These are phyloP conservation scores for Crocallis elinguaria DNA, from an alignment of 2,888 invertebrate genomes.

Conservation along the genomic window DNA sequence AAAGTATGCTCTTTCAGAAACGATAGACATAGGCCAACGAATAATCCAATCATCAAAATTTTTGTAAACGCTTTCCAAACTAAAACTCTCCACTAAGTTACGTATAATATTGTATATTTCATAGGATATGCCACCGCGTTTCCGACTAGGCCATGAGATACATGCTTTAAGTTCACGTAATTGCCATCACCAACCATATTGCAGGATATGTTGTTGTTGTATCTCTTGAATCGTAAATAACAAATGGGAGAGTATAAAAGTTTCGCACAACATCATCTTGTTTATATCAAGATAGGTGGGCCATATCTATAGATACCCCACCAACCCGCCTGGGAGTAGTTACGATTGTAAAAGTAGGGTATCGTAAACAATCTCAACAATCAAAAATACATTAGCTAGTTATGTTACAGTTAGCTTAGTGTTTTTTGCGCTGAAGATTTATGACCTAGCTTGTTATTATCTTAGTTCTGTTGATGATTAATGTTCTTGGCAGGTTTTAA, in stretches of 20 bases:
- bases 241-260: conserved; percentile 72
- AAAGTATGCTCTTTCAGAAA: too few species aligned
- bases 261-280: conserved; percentile 70
- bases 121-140: conserved; percentile 11
- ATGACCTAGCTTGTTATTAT: conserved; percentile 29
- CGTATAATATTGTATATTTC: neutral
- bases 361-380: conserved; percentile 30
- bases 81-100: neutral
- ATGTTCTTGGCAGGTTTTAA: conserved; percentile 27
- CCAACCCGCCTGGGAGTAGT: conserved; percentile 11
- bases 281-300: conserved; percentile 63
- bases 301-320: conserved; percentile 18
- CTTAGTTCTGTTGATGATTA: conserved; percentile 31
- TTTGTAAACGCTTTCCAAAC: too few species aligned
- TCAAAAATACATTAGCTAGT: conserved; percentile 41
- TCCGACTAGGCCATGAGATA: conserved; percentile 17
- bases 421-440: conserved; percentile 35
- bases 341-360: conserved; percentile 14
- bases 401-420: too few species aligned
- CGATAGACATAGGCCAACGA: too few species aligned
- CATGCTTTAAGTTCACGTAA: conserved; percentile 39
- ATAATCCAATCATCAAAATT: too few species aligned
- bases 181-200: conserved; percentile 52
- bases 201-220: conserved; percentile 70
- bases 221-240: conserved; percentile 78